Evolutionary conservation across 2,113 vertebrate genomes (phyloP), one percentile per base, ranked within the genome.

Genomic region (Pelobates fuscus): DNA sequence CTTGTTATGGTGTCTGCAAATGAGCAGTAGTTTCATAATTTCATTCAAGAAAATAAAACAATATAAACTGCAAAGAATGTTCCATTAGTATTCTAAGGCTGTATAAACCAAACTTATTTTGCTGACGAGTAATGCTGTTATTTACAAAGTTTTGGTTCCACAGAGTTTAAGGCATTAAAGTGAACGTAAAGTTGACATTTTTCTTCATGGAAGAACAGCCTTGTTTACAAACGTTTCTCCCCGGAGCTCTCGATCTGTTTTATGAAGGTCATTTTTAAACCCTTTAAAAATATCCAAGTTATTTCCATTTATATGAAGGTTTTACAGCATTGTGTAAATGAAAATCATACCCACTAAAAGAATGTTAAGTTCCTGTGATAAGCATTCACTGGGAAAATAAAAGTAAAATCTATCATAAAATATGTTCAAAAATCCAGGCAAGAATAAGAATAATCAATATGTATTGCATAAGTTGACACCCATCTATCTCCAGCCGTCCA

Each of bases 241-340:
- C 8, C 41, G 20, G 6, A 60, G 44, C 41, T 77, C 61, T 71
- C 23, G 15, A 14, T 74, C 30, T 59, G 21, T 78, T 78, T 81
- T 59, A 69, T 62, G 23, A 81, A 83, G 70, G 70, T 70, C n/a
- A 69, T 76, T 81, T 73, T 70, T 63, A n/a, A 79, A 85, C 71
- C 1, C 0, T 11, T 81, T 79, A 14, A 18, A 73, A 77, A 77
- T 43, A n/a, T 12, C 5, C 1, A 25, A 20, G 71, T 81, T 79
- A 0, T 67, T 83, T 77, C 24, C 71, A 12, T 67, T n/a, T 71
- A 75, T 63, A 64, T 75, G 69, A 67, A 74, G 0, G 24, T 73
- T 3, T 80, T 69, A 70, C 6, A 26, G 54, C 7, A 2, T 0
- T 41, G 8, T 29, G 10, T 4, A 64, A 5, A 14, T 78, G 49